Percentiles rank a stretch among this genome's conserved stretches.
Conservation (phyloP, 2,113 vertebrate species). For the Lepidothrix coronata region DNA sequence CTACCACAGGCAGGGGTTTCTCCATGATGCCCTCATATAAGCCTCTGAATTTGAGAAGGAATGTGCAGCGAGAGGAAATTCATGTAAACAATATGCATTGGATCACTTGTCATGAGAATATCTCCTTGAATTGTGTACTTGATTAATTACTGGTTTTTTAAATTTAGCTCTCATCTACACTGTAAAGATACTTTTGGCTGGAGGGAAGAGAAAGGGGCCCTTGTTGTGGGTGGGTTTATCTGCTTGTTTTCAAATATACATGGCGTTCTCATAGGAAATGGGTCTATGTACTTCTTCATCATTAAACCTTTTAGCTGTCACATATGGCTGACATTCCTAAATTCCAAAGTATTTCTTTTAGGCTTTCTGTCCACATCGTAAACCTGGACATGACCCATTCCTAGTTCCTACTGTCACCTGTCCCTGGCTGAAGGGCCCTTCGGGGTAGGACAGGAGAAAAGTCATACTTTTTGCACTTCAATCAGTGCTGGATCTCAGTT, state of each 20-base stretch:
- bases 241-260: background rate
- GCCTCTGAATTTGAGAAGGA: background rate
- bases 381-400: background rate
- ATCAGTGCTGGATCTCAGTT: conserved; percentile 41
- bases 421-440: background rate
- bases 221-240: background rate
- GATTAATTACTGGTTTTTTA: background rate
- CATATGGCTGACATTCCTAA: background rate
- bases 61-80: background rate
- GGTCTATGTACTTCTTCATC: background rate
- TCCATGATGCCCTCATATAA: background rate
- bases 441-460: background rate
- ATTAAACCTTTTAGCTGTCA: background rate
- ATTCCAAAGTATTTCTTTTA: background rate
- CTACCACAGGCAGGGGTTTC: background rate
- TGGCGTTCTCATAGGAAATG: background rate
- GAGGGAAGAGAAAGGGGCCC: background rate
- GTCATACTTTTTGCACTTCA: background rate
- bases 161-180: background rate
- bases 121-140: background rate
- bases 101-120: background rate
- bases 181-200: background rate
- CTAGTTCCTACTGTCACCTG: background rate
- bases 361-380: background rate
- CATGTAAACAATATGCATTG: background rate